Percentiles rank a stretch among this genome's conserved stretches.
Evolutionary conservation across 2,888 invertebrate species (phyloP).

Genomic region (Aleiodes leptofemur): DNA sequence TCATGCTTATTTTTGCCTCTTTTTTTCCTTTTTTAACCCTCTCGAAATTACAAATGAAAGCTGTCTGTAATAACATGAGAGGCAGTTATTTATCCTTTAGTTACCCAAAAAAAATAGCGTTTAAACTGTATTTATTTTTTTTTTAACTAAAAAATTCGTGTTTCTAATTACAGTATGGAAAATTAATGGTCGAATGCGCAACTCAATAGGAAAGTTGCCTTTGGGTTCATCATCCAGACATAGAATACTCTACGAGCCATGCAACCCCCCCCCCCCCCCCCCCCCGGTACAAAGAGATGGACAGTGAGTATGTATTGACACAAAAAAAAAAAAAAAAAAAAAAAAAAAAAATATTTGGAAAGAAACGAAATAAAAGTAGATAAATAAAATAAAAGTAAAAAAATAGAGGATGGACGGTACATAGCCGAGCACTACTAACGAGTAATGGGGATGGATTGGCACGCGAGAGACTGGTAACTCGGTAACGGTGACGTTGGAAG

Average conservation of each 20-base stretch:
- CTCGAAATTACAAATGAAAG: slow-evolving; percentile 25
- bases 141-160: slow-evolving; percentile 48
- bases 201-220: slow-evolving; percentile 4
- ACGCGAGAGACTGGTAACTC: slow-evolving; percentile 62
- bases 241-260: slow-evolving; percentile 4
- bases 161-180: slow-evolving; percentile 64
- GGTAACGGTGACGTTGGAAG: slow-evolving; percentile 45
- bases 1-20: slow-evolving; percentile 52
- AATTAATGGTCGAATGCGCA: slow-evolving; percentile 58
- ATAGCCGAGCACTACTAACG: slow-evolving; percentile 45
- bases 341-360: slow-evolving; percentile 16
- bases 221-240: slow-evolving; percentile 3
- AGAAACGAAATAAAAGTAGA: slow-evolving; percentile 6
- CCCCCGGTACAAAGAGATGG: slow-evolving; percentile 34
- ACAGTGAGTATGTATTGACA: slow-evolving; percentile 28
- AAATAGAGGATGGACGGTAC: slow-evolving; percentile 37
- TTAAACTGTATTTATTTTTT: neutral
- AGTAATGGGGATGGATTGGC: slow-evolving; percentile 42
- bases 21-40: slow-evolving; percentile 13
- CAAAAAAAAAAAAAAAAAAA: slow-evolving; percentile 28
- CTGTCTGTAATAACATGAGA: slow-evolving; percentile 20
- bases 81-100: slow-evolving; percentile 10
- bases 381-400: neutral
- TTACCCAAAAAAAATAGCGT: neutral
- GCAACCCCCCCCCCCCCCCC: neutral